These are phyloP conservation scores for Amphilophus citrinellus DNA, from an alignment of 2,113 vertebrate genomes.

Conservation along the genomic window DNA sequence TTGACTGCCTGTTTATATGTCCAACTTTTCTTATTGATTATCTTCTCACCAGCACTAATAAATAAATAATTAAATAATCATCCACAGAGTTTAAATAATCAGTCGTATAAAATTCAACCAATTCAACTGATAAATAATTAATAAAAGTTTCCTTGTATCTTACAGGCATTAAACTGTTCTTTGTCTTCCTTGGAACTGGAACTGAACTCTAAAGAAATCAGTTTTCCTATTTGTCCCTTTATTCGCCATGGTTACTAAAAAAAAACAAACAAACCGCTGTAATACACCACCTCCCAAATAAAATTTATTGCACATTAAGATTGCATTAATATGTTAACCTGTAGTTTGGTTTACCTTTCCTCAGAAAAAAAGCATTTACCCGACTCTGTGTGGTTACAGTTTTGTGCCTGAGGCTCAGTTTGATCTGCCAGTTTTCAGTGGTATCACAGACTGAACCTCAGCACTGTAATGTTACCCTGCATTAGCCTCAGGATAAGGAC, in stretches of 20 bases:
- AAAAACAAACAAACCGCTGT: not conserved
- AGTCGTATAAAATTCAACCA: not conserved
- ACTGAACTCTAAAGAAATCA: not conserved
- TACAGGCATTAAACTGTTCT: not conserved
- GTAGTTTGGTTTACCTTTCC: conserved; percentile 27
- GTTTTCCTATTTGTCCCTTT: not conserved
- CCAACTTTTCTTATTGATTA: too few species aligned
- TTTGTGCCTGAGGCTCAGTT: conserved; percentile 21
- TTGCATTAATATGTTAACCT: conserved; percentile 7
- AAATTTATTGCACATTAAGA: conserved; percentile 12
- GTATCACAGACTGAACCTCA: conserved; percentile 33
- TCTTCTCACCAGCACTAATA: too few species aligned
- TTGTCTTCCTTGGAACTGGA: too few species aligned
- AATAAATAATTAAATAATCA: not conserved
- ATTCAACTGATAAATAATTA: not conserved
- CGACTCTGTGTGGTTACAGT: conserved; percentile 7
- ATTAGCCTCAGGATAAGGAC: conserved; percentile 52
- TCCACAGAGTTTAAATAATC: not conserved
- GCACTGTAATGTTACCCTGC: conserved; percentile 47
- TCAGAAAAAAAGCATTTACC: conserved; percentile 1
- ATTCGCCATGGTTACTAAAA: conserved; percentile 20
- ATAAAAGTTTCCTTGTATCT: not conserved
- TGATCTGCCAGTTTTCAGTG: conserved; percentile 9
- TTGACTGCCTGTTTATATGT: not conserved
- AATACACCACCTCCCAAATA: conserved; percentile 13